A percentile compares a stretch with the other conserved stretches of the same genome.
These are phyloP conservation scores for Tachycineta bicolor DNA, from an alignment of 2,113 vertebrate species.

Conservation along the genomic window DNA sequence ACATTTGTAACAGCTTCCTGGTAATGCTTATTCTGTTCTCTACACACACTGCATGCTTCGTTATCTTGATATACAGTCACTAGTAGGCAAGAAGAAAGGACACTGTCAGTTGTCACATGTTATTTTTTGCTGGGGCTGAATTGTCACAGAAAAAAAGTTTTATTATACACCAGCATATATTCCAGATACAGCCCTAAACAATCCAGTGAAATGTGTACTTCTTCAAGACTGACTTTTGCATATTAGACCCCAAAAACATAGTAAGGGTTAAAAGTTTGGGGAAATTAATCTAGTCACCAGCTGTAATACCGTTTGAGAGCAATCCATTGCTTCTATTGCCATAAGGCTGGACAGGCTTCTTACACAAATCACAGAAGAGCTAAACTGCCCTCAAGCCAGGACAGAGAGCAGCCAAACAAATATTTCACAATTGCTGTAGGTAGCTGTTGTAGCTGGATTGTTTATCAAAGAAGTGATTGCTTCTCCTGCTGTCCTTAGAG, in stretches of 20 bases:
- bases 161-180: not conserved
- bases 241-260: not conserved
- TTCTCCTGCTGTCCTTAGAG: not conserved
- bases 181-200: not conserved
- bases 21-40: not conserved
- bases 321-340: not conserved
- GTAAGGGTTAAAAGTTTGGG: not conserved
- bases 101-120: not conserved
- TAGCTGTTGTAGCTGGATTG: not conserved
- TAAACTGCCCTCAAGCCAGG: not conserved
- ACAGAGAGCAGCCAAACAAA: not conserved
- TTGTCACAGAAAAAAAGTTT: not conserved
- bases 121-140: not conserved
- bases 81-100: not conserved
- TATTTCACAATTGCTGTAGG: not conserved
- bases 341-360: not conserved
- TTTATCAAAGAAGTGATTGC: not conserved
- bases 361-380: not conserved
- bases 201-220: not conserved
- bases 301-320: not conserved
- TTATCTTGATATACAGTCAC: not conserved
- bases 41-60: not conserved
- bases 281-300: not conserved
- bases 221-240: not conserved
- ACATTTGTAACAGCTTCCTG: not conserved